phyloP scores from a whole-genome alignment of 2,113 vertebrate species.

The Apeltes quadracus region DNA sequence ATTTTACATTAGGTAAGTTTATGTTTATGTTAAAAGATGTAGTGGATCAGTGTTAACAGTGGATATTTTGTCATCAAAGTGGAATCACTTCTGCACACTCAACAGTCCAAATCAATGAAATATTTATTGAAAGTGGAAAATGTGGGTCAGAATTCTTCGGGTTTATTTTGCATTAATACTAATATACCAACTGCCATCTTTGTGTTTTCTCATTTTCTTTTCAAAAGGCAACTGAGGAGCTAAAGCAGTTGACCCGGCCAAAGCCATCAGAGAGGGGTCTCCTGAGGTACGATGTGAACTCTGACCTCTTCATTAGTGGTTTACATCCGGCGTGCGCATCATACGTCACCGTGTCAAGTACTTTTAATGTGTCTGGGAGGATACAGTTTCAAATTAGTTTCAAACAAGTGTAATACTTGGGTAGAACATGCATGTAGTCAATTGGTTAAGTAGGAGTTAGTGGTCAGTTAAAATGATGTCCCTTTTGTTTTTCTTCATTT shows the following conservation, averaged over 20 bases:
- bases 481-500: background rate
- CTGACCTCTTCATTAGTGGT: background rate
- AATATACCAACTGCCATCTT: background rate
- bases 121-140: background rate
- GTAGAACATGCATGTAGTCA: background rate
- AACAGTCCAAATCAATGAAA: background rate
- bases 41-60: background rate
- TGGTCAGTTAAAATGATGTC: background rate
- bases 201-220: background rate
- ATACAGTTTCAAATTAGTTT: background rate
- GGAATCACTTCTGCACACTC: background rate
- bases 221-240: slow-evolving; percentile 61
- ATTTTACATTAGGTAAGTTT: background rate
- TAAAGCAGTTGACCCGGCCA: slow-evolving; percentile 50
- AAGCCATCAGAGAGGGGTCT: slow-evolving; percentile 61
- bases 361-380: background rate
- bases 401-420: background rate
- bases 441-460: background rate
- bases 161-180: background rate
- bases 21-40: background rate
- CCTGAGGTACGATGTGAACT: slow-evolving; percentile 53
- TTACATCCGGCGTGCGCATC: background rate
- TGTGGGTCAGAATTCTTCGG: background rate
- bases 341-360: background rate
- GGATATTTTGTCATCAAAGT: background rate